A percentile compares a stretch with the other conserved stretches of the same genome.
Evolutionary conservation across 2,888 invertebrate species (phyloP).

Genomic region (Tenthredo amoena): DNA sequence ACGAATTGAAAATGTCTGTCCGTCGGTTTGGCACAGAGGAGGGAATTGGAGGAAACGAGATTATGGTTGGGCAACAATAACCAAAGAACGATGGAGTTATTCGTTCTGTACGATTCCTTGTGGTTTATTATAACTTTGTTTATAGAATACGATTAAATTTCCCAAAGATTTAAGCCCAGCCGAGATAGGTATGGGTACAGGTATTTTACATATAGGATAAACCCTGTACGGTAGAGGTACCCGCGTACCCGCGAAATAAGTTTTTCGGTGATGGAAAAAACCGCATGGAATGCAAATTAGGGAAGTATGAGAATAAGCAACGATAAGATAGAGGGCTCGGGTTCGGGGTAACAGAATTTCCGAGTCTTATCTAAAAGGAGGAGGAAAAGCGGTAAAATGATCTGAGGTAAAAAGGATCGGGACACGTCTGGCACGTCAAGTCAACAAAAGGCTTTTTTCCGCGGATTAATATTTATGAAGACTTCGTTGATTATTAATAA

Average conservation of each 20-base stretch:
- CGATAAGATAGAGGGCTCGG: background rate
- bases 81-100: background rate
- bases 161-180: background rate
- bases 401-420: constrained; percentile 19
- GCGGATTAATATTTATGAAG: constrained; percentile 45
- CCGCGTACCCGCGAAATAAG: background rate
- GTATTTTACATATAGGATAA: background rate
- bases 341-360: constrained; percentile 5
- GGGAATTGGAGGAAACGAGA: background rate
- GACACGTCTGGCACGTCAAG: constrained; percentile 11
- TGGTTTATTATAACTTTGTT: background rate
- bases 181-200: background rate
- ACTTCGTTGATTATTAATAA: constrained; percentile 43
- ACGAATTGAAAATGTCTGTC: background rate
- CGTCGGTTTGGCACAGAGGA: background rate
- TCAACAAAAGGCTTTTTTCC: constrained; percentile 31
- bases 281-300: constrained; percentile 6
- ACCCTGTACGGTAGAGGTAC: background rate
- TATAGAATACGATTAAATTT: background rate
- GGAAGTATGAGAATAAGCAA: background rate
- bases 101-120: background rate
- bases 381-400: constrained; percentile 1
- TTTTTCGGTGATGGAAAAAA: background rate
- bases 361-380: background rate
- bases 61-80: background rate